Base-by-base conservation (phyloP, 30 jellyfish, hydroid and myxozoan species). In the Mastigias papua region DNA sequence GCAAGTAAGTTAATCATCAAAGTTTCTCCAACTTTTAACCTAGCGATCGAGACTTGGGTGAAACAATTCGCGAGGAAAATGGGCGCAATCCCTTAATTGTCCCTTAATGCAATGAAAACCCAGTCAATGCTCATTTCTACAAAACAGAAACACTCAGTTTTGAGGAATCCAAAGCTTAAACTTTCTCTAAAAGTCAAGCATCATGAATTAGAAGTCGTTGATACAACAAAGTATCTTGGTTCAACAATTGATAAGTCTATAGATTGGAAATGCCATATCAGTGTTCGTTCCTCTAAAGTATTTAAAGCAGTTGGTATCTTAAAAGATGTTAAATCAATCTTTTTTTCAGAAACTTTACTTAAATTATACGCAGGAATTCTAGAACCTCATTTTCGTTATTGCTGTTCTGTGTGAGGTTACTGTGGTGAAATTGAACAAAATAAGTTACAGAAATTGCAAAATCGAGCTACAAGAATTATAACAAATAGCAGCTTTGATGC, bases 351-450 rank as follows among this genome's bases (percentile, higher is more conserved):
- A 58, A 23, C 78, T 50, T 26, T 78, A 23, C 1, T 1, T 17
- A 78, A 19, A 16, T 42, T 21, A 16, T 78, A 78, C 63, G 26
- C 89, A 48, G 89, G 89, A 17, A 58, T 46, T 58, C 66, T 82
- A 25, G 92, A 82, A 76, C 86, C 76, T 31, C 85, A 82, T 82
- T 82, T 66, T 46, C 82, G 83, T 22, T 6, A 62, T 51, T 80
- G 82, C 26, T 80, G 83, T 48, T 64, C 81, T 28, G 70, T 82
- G 35, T 82, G 65, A 85, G 85, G 84, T 46, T 68, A 77, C 73
- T 81, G 91, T 65, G 80, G 80, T 0, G 8, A 20, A 29, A 34
- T 22, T 33, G 80, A 49, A 78, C 2, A 34, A 57, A 78, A 34
- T 19, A 70, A 80, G 48, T 62, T 61, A 72, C 81, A 63, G 37